Evolutionary conservation across 2,797 vertebrate species (phyloP), one percentile per base, ranked within the genome.

Genomic region (Heteromormyrus szaboi): DNA sequence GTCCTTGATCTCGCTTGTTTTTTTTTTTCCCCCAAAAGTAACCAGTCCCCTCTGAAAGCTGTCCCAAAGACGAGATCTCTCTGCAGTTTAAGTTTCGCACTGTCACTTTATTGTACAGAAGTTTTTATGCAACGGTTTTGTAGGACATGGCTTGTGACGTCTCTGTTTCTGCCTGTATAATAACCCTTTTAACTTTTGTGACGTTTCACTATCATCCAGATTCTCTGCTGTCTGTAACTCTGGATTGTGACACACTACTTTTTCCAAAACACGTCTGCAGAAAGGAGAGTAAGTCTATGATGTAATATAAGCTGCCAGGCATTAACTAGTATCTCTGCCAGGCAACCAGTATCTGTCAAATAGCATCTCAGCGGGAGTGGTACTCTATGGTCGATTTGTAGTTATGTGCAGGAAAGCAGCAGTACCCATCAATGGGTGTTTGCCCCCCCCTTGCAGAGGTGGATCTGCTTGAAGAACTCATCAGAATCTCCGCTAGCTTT

Each of bases 81-180:
- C 87, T 90, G 89, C 87, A 92, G 88, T 88, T 89, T 89, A 89
- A 91, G 92, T 93, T 93, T 93, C 91, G 94, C 94, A 95, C 94
- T 91, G 94, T 93, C 94, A 95, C 94, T 95, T 95, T 95, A 95
- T 92, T 87, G 89, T 91, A 90, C 91, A 93, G 89, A 91, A 68
- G 91, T 86, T 89, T 65, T 56, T 86, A 51, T 89, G 54, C 48
- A 44, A 81, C 11, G 46, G 19, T 48, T 76, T 87, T 87, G 22
- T 62, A 86, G 83, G 62, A 50, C n/a, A 25, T 76, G 29, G 17
- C 25, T 9, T 37, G 44, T 53, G 81, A 5, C 0, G 4, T 33
- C 56, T 44, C 8, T 14, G 19, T 87, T 83, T 50, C 51, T 89
- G 33, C 22, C n/a, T 87, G 53, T 87, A 25, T 41, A 48, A 50